These are phyloP conservation scores for Pemphredon lugubris DNA, from an alignment of 2,888 invertebrate species.

Conservation along the genomic window DNA sequence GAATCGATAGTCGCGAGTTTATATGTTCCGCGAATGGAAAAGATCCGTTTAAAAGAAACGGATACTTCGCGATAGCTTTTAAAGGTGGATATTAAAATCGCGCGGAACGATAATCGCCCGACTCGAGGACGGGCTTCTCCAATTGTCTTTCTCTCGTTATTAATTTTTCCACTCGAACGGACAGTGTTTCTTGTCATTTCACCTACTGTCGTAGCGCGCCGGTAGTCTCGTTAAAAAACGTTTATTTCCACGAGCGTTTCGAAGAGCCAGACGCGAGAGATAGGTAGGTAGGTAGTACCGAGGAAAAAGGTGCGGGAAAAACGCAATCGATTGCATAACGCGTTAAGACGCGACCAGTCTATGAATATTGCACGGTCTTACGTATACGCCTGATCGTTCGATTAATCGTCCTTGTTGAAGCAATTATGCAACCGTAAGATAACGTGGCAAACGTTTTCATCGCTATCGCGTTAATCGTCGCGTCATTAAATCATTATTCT, in stretches of 20 bases:
- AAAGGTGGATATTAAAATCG: too few relatives aligned
- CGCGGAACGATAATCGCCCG: too few relatives aligned
- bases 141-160: too few relatives aligned
- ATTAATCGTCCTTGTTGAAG: not conserved
- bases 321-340: slow-evolving; percentile 39
- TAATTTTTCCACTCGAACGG: too few relatives aligned
- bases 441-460: slow-evolving; percentile 20
- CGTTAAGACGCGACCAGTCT: slow-evolving; percentile 22
- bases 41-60: too few relatives aligned
- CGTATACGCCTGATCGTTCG: slow-evolving; percentile 13
- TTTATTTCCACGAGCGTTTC: not conserved
- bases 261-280: not conserved
- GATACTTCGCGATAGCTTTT: not conserved
- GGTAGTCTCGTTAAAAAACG: too few relatives aligned
- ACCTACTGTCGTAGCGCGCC: too few relatives aligned
- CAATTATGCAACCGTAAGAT: slow-evolving; percentile 17
- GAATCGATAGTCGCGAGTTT: not conserved
- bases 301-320: slow-evolving; percentile 12
- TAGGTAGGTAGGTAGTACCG: not conserved
- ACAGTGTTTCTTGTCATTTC: too few relatives aligned
- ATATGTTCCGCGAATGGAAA: too few relatives aligned
- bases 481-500: slow-evolving; percentile 7
- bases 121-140: too few relatives aligned
- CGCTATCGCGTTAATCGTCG: slow-evolving; percentile 17
- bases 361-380: slow-evolving; percentile 36